A percentile compares a stretch with the other conserved stretches of the same genome.
phyloP scores from a whole-genome alignment of 2,888 invertebrate species.

The Cryptops parisi region DNA sequence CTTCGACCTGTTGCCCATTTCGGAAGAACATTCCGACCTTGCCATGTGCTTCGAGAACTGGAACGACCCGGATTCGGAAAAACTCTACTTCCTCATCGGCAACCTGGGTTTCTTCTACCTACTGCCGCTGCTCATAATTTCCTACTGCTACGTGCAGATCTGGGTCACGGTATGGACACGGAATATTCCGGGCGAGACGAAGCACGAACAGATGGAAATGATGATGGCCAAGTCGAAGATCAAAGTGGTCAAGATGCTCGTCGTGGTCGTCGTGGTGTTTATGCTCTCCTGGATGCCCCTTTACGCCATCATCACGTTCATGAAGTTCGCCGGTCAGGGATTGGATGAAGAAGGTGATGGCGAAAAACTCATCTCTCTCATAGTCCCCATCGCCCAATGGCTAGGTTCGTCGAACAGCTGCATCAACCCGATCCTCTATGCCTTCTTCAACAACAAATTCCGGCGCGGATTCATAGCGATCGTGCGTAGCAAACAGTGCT shows the following conservation, averaged over 20 bases:
- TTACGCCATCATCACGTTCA: constrained; percentile 72
- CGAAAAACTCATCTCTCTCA: constrained; percentile 26
- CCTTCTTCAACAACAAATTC: constrained; percentile 89
- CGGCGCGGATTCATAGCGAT: constrained; percentile 78
- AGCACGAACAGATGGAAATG: constrained; percentile 77
- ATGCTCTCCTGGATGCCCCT: constrained; percentile 85
- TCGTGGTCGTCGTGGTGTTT: constrained; percentile 83
- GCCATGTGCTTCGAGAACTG: constrained; percentile 36
- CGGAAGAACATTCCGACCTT: constrained; percentile 9
- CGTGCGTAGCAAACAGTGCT: constrained; percentile 68
- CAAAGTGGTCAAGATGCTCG: constrained; percentile 87
- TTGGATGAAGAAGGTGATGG: constrained; percentile 41
- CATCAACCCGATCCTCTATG: constrained; percentile 87
- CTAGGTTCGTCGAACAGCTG: constrained; percentile 86
- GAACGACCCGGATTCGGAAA: constrained; percentile 67
- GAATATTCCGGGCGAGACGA: constrained; percentile 77
- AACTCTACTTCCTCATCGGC: constrained; percentile 73
- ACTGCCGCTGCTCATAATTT: constrained; percentile 75
- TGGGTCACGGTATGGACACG: constrained; percentile 81
- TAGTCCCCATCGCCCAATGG: constrained; percentile 82
- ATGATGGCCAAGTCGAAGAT: constrained; percentile 91
- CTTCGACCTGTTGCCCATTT: constrained; percentile 44
- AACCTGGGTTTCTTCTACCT: constrained; percentile 82
- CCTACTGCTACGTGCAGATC: constrained; percentile 80
- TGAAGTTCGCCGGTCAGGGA: constrained; percentile 67